Evolutionary conservation across 2,888 invertebrate species (phyloP), one percentile per base, ranked within the genome.

Genomic region (Drosophila greeni): DNA sequence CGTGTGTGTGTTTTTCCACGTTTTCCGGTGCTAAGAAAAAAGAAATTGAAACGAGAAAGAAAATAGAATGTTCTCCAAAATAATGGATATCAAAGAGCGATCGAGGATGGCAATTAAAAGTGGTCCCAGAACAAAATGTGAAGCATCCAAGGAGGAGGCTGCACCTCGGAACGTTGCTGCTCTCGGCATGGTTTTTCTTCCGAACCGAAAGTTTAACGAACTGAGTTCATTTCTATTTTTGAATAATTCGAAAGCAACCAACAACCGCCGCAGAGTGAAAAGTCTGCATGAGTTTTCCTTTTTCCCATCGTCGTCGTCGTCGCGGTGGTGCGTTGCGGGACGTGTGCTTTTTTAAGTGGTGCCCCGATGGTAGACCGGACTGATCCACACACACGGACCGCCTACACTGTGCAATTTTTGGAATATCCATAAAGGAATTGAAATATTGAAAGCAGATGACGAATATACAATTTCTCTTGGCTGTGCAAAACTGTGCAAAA

Each of bases 221-320:
- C 88, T 88, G 89, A 88, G 88, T 88, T 88, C 88, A 88, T 88
- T 87, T 88, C 88, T 88, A 88, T 88, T 88, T 88, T 88, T 87
- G 87, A 87, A 88, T 72, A 70, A 80, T 74, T 72, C 81, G 70
- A 73, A 70, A 78, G 62, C 51, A 75, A 72, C 77, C 70, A 66
- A 64, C 66, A 53, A 84, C 66, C 40, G 70, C 59, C 58, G 65
- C 67, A 74, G 68, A 84, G 82, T 84, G 75, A 75, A 84, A 85
- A 82, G 83, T 82, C 81, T 84, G 85, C 83, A 80, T 73, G 76
- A 77, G 71, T 72, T 78, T 70, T 51, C 70, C 37, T 48, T 59
- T 51, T 59, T 52, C 5, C 45, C n/a, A n/a, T n/a, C n/a, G 24
- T 52, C 52, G 68, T 49, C 59, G 29, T 1, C 45, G 29, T 48